Conservation (phyloP, 2,888 invertebrate species). For the Apamea monoglypha region DNA sequence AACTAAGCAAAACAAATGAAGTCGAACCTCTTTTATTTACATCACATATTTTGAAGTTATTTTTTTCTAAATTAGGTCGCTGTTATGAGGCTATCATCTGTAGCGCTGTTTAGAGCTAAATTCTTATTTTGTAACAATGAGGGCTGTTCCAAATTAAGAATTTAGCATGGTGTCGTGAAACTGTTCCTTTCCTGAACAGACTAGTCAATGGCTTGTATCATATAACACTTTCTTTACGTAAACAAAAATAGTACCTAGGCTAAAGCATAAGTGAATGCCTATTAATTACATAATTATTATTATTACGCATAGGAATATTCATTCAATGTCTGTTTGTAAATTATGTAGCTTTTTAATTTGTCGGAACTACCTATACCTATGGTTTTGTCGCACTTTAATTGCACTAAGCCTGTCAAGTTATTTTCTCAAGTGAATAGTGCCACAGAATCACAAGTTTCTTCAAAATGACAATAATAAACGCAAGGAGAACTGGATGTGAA, state of each 20-base stretch:
- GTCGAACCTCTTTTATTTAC: background rate
- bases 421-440: background rate
- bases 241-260: constrained; percentile 6
- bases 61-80: background rate
- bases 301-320: constrained; percentile 12
- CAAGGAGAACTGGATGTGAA: background rate
- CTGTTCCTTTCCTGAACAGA: constrained; percentile 16
- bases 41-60: too few species aligned
- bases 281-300: constrained; percentile 24
- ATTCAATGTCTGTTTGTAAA: constrained; percentile 21
- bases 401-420: background rate
- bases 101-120: too few species aligned
- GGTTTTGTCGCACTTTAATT: constrained; percentile 17
- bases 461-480: background rate
- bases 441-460: constrained; percentile 1
- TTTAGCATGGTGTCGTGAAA: constrained; percentile 6
- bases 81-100: background rate
- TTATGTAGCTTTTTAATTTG: constrained; percentile 16
- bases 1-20: background rate
- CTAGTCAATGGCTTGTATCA: background rate
- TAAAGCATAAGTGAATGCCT: constrained; percentile 25
- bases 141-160: background rate
- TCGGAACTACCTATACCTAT: constrained; percentile 1
- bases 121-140: too few species aligned
- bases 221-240: constrained; percentile 22